phyloP scores from a whole-genome alignment of 2,113 vertebrate genomes.

The Stictonetta naevosa region DNA sequence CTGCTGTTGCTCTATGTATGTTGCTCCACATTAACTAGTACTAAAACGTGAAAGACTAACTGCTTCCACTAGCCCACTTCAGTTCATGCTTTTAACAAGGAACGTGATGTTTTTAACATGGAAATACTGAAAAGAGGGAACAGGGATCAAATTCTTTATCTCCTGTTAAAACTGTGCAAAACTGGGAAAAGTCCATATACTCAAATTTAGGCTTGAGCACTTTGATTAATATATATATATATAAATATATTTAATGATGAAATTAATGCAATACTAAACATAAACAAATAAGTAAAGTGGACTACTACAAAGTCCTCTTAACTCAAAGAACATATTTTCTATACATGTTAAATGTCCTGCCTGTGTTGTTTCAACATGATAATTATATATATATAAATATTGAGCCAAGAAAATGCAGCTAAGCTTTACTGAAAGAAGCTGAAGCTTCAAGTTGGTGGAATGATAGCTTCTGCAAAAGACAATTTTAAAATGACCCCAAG shows the following conservation, averaged over 20 bases:
- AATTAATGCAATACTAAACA: neutral
- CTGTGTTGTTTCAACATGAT: neutral
- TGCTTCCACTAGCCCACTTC: accelerated
- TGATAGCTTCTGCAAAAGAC: neutral
- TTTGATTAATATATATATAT: neutral
- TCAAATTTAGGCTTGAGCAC: neutral
- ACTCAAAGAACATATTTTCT: neutral
- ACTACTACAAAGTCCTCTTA: accelerated
- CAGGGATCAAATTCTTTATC: neutral
- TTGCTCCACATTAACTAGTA: neutral
- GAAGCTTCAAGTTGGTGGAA: neutral
- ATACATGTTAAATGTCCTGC: neutral
- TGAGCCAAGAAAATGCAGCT: neutral
- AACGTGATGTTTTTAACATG: neutral
- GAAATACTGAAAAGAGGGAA: neutral
- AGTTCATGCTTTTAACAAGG: neutral
- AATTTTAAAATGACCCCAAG: neutral
- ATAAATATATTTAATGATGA: neutral
- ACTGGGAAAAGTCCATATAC: neutral
- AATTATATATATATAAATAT: neutral
- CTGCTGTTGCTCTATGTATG: neutral
- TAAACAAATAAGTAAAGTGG: neutral
- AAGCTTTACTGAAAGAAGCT: neutral
- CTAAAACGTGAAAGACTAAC: neutral
- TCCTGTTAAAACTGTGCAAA: neutral